These are phyloP conservation scores for Nomada fabriciana DNA, from an alignment of 2,888 invertebrate genomes.

Conservation along the genomic window DNA sequence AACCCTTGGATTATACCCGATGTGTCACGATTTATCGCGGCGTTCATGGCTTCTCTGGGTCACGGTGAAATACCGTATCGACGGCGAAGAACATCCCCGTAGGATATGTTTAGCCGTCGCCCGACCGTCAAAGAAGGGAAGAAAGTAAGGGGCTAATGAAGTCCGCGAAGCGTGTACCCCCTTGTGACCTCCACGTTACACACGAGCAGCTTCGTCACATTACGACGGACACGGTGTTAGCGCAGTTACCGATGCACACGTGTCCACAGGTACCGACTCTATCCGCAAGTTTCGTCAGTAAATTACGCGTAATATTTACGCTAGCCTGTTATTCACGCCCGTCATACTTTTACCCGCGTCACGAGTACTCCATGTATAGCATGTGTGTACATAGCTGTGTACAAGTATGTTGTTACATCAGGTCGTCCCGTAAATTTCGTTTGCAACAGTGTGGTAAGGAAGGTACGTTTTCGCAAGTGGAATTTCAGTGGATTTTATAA, in stretches of 20 bases:
- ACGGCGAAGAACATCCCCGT: conserved; percentile 54
- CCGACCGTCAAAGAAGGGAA: conserved; percentile 77
- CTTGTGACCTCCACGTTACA: conserved; percentile 70
- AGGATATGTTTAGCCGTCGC: conserved; percentile 78
- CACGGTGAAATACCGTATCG: conserved; percentile 65
- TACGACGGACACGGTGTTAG: neutral
- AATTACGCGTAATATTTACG: conserved; percentile 33
- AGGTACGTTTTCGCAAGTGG: too few relatives aligned
- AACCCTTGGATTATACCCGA: neutral
- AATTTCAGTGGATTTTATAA: too few relatives aligned
- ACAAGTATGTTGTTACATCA: too few relatives aligned
- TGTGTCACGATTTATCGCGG: conserved; percentile 25
- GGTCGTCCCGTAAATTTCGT: too few relatives aligned
- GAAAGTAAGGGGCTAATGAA: conserved; percentile 77
- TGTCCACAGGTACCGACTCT: conserved; percentile 7
- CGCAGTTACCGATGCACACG: conserved; percentile 6
- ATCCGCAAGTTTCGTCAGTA: conserved; percentile 31
- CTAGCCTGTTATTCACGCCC: conserved; percentile 12
- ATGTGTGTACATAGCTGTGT: too few relatives aligned
- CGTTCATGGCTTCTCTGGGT: conserved; percentile 46
- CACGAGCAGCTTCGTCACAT: conserved; percentile 34
- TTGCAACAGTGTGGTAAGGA: too few relatives aligned
- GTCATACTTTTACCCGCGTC: neutral
- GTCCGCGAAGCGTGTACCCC: conserved; percentile 76
- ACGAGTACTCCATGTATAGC: neutral